These are phyloP conservation scores for Pseudochirops corinnae DNA, from an alignment of 2,797 vertebrate genomes.

Conservation along the genomic window DNA sequence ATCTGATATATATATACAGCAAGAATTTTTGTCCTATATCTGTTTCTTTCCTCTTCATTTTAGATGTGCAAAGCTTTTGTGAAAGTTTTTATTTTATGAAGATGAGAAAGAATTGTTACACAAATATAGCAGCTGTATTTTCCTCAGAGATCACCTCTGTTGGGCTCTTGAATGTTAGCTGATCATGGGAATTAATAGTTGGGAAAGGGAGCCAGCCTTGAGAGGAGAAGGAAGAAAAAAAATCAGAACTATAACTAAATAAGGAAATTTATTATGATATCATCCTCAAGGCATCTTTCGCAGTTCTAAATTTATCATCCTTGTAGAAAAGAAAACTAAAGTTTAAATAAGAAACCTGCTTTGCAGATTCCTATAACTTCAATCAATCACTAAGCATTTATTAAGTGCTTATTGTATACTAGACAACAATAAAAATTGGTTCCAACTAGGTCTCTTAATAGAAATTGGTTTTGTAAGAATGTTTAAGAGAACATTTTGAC, in stretches of 20 bases:
- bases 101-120: background rate
- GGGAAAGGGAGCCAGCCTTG: background rate
- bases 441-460: background rate
- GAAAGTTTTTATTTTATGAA: background rate
- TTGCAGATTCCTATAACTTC: background rate
- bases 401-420: background rate
- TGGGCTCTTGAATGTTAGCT: background rate
- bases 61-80: background rate
- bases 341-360: background rate
- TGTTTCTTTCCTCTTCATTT: background rate
- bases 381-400: background rate
- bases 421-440: background rate
- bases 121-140: background rate
- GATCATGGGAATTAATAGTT: background rate
- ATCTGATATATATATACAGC: background rate
- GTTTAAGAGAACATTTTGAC: background rate
- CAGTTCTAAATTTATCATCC: background rate
- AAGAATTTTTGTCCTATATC: background rate
- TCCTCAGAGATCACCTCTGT: background rate
- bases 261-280: background rate
- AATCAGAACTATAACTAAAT: background rate
- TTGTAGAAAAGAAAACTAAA: background rate
- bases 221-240: background rate
- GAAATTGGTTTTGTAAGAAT: background rate
- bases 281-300: background rate